Evolutionary conservation across 2,797 vertebrate genomes (phyloP), one percentile per base, ranked within the genome.

Genomic region (Liparis tanakae): DNA sequence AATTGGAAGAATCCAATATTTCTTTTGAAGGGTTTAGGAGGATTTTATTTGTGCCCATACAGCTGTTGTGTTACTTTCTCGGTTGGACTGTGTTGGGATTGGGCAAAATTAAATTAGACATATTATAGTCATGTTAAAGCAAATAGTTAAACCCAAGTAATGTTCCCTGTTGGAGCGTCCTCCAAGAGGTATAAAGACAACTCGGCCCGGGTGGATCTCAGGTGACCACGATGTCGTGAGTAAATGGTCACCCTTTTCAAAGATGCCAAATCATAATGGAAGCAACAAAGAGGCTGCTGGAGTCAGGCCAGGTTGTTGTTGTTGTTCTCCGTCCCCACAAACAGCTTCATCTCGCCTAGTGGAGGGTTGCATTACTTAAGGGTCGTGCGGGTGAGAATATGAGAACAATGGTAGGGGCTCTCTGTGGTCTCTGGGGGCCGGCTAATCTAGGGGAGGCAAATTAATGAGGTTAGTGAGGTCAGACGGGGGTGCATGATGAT

Each of bases 391-490:
- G 67, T 80, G 68, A 78, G 76, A 70, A 53, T 70, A 83, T 39
- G 70, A 83, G 82, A 91, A 89, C 88, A 86, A 91, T 91, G 76
- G 90, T 55, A 48, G 63, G 76, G 72, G 70, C 67, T 85, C 67
- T 89, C 76, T 88, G 79, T 74, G 80, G 83, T 91, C 90, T 89
- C 91, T 3, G 50, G 82, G 83, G 91, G 84, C 88, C 34, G 74
- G 81, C 86, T 90, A 86, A 92, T 93, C 88, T 88, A 81, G 53
- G 79, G 79, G 86, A 93, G 87, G 85, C 79, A 87, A 90, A 93
- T 92, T 92, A 93, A 94, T 92, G 90, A 91, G 87, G 85, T 92
- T 87, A 86, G 79, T 70, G 62, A 72, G 85, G 87, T 90, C 61
- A 25, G 78, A 67, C 44, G 77, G 77, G 85, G 79, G 65, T 78